Evolutionary conservation across 2,113 vertebrate species (phyloP).

Genomic region (Euleptes europaea): DNA sequence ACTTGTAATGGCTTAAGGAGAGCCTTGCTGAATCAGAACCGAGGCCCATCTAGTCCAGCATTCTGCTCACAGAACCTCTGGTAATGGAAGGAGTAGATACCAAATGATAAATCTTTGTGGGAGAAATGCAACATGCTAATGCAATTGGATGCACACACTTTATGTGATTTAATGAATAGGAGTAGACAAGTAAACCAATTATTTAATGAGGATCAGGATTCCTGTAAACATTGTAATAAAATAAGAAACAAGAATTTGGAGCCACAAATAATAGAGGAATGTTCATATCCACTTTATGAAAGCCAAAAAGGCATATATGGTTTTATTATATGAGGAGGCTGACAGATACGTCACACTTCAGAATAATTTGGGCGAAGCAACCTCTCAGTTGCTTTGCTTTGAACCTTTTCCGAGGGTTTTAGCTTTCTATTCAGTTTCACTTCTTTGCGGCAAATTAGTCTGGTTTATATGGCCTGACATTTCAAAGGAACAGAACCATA

Average conservation of each 20-base stretch:
- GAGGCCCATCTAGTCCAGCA: too few relatives aligned
- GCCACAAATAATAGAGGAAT: not conserved
- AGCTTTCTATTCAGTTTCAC: not conserved
- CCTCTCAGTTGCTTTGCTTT: not conserved
- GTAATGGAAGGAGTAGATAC: not conserved
- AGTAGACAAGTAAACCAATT: not conserved
- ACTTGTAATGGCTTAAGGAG: not conserved
- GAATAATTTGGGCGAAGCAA: not conserved
- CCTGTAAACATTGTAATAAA: not conserved
- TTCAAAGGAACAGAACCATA: too few relatives aligned
- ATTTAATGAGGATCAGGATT: not conserved
- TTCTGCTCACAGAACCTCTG: too few relatives aligned
- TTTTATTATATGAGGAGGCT: not conserved
- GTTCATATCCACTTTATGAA: not conserved
- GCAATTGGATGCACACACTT: slow-evolving; percentile 4
- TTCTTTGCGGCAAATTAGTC: not conserved
- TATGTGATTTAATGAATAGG: slow-evolving; percentile 15
- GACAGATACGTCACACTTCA: not conserved
- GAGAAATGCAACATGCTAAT: not conserved
- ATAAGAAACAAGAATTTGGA: not conserved
- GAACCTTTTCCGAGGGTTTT: not conserved
- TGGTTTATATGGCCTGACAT: not conserved
- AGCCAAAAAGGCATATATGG: not conserved
- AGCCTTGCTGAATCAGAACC: too few relatives aligned
- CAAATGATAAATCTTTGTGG: not conserved